These are phyloP conservation scores for Muntiacus reevesi DNA, from an alignment of 2,113 vertebrate species.

Conservation along the genomic window DNA sequence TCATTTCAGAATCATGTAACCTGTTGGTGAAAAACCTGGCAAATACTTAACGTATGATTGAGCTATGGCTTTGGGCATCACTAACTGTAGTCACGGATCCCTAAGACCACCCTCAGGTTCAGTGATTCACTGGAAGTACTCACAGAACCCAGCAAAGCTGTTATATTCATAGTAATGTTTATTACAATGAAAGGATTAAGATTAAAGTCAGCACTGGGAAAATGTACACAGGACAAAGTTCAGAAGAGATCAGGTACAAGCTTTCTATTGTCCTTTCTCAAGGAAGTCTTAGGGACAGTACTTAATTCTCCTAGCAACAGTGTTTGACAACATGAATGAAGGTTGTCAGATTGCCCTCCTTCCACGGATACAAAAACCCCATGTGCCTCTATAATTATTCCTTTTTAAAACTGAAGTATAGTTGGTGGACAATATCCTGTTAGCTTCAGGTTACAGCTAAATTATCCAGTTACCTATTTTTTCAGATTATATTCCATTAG, in stretches of 20 bases:
- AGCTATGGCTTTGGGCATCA: slow-evolving; percentile 8
- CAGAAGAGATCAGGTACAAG: neutral
- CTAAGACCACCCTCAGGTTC: neutral
- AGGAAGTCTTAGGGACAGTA: neutral
- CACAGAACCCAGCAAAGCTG: neutral
- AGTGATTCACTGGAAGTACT: neutral
- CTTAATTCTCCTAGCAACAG: neutral
- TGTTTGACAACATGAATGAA: neutral
- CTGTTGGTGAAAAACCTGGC: neutral
- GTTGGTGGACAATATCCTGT: neutral
- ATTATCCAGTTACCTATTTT: neutral
- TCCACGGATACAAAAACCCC: neutral
- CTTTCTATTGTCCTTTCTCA: neutral
- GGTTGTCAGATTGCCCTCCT: neutral
- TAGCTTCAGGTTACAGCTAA: neutral
- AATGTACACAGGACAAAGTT: neutral
- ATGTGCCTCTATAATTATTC: neutral
- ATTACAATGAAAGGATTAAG: neutral
- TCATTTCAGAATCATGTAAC: neutral
- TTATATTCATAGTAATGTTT: neutral
- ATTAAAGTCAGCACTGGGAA: neutral
- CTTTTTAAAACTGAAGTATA: neutral
- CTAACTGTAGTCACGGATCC: neutral
- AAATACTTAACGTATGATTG: neutral
- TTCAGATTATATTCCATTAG: neutral